Evolutionary conservation across 2,113 vertebrate genomes (phyloP), one percentile per base, ranked within the genome.

Genomic region (Actenoides hombroni): DNA sequence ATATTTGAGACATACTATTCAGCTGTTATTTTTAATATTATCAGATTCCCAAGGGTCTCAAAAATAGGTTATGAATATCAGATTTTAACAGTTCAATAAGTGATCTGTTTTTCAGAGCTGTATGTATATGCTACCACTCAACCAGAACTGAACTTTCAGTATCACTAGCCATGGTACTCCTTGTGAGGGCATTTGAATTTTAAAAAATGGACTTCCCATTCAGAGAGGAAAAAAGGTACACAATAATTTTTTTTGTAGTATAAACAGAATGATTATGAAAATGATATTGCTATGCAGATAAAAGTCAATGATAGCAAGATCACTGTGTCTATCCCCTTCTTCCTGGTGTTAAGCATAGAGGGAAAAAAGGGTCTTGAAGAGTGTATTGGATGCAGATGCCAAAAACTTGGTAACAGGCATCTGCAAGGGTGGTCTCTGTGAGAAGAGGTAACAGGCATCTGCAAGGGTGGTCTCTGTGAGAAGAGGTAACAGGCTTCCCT

Each of bases 351-450:
- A 10, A 57, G 20, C 24, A 19, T 2, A 63, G 11, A 15, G 48
- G 4, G 1, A 6, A 53, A 78, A 74, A 48, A 5, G 9, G 11
- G 5, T 6, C 3, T 42, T 69, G 6, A 11, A 44, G 10, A 21
- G 7, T 76, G 16, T 35, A 7, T 6, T n/a, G 5, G 1, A 1
- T 40, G 6, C 3, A 33, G 37, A 3, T 35, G 40, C 35, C 23
- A 75, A 28, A 8, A 15, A 40, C 9, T 14, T 60, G 11, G 18
- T 29, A 71, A 37, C 11, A 46, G 19, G 31, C 5, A 2, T 3
- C 5, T 57, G 23, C 28, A 29, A 54, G 53, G 53, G 53, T 54
- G 28, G 28, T 29, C 53, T 54, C 26, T 54, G 28, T 54, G 28
- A 54, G 49, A 56, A 56, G 54, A 31, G 56, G 56, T 21, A 33